A percentile compares a stretch with the other conserved stretches of the same genome.
Evolutionary conservation across 35 echinoderm and acorn worm species (phyloP).

Genomic region (Apostichopus japonicus): DNA sequence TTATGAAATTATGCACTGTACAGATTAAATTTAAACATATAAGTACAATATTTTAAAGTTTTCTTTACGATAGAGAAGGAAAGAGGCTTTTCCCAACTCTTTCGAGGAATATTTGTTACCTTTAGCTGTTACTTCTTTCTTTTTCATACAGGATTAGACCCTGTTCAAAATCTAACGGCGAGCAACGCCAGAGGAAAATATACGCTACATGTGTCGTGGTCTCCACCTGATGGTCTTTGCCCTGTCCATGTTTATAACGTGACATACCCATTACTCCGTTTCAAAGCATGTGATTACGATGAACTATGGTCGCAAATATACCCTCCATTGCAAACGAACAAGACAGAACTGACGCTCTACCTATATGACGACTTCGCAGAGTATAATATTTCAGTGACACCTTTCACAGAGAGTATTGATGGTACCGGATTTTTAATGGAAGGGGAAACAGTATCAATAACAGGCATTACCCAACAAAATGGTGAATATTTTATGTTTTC

Average conservation of each 20-base stretch:
- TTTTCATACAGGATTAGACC: not conserved
- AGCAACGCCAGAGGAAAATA: not conserved
- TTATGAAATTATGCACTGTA: no score
- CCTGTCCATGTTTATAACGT: not conserved
- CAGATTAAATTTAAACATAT: no score
- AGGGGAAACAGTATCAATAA: not conserved
- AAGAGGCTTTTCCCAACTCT: no score
- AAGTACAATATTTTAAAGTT: no score
- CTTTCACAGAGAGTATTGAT: not conserved
- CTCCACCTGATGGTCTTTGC: not conserved
- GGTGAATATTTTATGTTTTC: not conserved
- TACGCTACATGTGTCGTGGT: not conserved
- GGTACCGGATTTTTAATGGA: conserved; percentile 1
- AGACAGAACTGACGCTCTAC: not conserved
- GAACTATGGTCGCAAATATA: not conserved
- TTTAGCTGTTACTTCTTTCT: no score
- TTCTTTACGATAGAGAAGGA: no score
- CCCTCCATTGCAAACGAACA: not conserved
- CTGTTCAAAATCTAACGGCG: not conserved
- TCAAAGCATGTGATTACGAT: not conserved
- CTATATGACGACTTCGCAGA: not conserved
- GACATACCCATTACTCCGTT: not conserved
- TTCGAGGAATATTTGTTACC: no score
- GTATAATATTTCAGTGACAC: conserved; percentile 37
- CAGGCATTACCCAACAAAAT: not conserved